phyloP scores from a whole-genome alignment of 1,140 invertebrate genomes.

The Chlorops oryzae region DNA sequence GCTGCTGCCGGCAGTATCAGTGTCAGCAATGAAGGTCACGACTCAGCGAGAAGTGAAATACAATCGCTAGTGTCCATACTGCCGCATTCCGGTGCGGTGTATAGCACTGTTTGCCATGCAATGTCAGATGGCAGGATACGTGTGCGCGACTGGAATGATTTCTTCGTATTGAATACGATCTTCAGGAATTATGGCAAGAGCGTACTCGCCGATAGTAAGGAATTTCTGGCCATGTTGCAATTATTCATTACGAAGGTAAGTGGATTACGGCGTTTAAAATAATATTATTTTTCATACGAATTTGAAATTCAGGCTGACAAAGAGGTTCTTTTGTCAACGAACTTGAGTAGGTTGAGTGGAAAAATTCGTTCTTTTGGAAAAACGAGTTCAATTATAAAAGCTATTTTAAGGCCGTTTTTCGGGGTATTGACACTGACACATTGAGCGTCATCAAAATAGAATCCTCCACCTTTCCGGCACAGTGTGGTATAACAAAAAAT shows the following conservation, averaged over 20 bases:
- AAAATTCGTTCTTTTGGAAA: no score
- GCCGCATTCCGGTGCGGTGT: conserved; percentile 13
- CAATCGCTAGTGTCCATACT: conserved; percentile 11
- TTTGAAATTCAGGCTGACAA: no score
- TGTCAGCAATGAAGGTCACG: not conserved
- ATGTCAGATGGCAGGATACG: conserved; percentile 13
- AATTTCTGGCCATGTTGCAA: conserved; percentile 37
- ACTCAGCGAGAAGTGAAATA: no score
- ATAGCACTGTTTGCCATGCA: conserved; percentile 11
- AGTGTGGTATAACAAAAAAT: no score
- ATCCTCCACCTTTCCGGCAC: no score
- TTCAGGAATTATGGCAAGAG: conserved; percentile 37
- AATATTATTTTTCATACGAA: no score
- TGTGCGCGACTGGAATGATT: conserved; percentile 13
- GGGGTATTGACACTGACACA: no score
- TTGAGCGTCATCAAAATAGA: no score
- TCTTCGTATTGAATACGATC: conserved; percentile 28
- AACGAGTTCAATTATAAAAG: no score
- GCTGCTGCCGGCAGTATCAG: not conserved
- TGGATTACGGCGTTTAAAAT: not conserved
- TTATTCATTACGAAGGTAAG: conserved; percentile 39
- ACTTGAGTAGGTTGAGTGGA: no score
- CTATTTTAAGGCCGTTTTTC: no score
- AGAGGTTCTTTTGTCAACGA: no score
- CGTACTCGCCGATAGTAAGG: conserved; percentile 42